These are phyloP conservation scores for Gobio occitaniae DNA, from an alignment of 2,797 vertebrate species.

Conservation along the genomic window DNA sequence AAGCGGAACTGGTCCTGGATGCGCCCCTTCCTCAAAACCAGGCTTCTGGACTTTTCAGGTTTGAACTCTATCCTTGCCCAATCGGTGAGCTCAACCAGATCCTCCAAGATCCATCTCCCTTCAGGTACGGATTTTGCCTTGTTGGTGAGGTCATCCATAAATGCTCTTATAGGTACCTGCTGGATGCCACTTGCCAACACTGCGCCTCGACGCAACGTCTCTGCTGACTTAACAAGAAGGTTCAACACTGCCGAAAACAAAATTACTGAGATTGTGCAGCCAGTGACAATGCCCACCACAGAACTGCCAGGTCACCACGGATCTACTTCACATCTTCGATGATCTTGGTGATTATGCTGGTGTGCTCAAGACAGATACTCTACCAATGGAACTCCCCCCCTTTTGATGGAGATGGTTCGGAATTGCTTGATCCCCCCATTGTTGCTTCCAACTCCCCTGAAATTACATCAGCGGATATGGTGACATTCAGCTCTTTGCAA, in stretches of 20 bases:
- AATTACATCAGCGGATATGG: neutral
- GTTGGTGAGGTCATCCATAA: neutral
- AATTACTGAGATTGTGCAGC: constrained; percentile 11
- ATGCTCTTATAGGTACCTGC: neutral
- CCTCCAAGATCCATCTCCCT: neutral
- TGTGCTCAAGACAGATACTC: neutral
- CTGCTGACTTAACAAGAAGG: constrained; percentile 28
- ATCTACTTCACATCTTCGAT: neutral
- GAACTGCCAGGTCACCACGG: neutral
- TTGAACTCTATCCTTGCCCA: neutral
- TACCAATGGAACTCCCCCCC: constrained; percentile 4
- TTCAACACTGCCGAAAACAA: constrained; percentile 3
- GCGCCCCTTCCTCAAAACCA: neutral
- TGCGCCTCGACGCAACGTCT: neutral
- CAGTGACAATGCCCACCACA: constrained; percentile 37
- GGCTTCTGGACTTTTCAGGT: neutral
- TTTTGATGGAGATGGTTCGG: neutral
- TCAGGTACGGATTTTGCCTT: neutral
- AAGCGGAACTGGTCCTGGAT: neutral
- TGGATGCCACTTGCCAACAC: constrained; percentile 23
- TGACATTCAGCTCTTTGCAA: constrained; percentile 21
- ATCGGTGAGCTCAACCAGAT: neutral
- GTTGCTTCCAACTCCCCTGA: constrained; percentile 20
- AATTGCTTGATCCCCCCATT: constrained; percentile 9
- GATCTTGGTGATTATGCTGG: neutral